phyloP scores from a whole-genome alignment of 2,888 invertebrate species.

The Pycnomerus fuliginosus region DNA sequence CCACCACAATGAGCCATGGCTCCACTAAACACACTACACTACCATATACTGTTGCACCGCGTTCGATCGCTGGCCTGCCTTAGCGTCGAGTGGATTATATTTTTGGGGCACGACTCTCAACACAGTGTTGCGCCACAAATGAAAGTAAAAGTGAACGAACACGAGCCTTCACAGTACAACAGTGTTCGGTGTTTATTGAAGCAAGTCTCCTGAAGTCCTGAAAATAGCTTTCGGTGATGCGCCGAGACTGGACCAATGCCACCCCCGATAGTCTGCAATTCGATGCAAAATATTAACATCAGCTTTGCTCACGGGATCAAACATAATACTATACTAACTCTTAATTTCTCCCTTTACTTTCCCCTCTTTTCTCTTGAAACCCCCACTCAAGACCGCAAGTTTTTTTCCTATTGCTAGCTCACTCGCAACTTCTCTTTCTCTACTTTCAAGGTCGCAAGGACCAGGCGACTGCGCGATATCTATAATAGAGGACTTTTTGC shows the following conservation, averaged over 20 bases:
- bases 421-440: slow-evolving; percentile 50
- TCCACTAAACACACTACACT: slow-evolving; percentile 35
- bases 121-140: slow-evolving; percentile 54
- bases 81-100: slow-evolving; percentile 50
- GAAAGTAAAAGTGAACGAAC: slow-evolving; percentile 55
- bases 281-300: slow-evolving; percentile 44
- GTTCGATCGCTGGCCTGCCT: slow-evolving; percentile 37
- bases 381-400: slow-evolving; percentile 43
- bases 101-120: slow-evolving; percentile 53
- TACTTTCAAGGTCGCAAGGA: slow-evolving; percentile 52
- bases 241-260: slow-evolving; percentile 26
- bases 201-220: slow-evolving; percentile 38
- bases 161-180: slow-evolving; percentile 40
- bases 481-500: slow-evolving; percentile 28
- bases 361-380: slow-evolving; percentile 51
- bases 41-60: slow-evolving; percentile 36
- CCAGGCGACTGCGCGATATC: slow-evolving; percentile 39
- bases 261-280: slow-evolving; percentile 38
- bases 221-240: slow-evolving; percentile 21
- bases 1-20: slow-evolving; percentile 47
- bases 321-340: slow-evolving; percentile 50
- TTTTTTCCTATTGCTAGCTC: slow-evolving; percentile 51
- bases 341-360: slow-evolving; percentile 56
- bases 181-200: slow-evolving; percentile 33
- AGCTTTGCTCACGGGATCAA: slow-evolving; percentile 48